Base-by-base conservation (phyloP, 1,140 invertebrate species). In the Dendrolimus kikuchii region DNA sequence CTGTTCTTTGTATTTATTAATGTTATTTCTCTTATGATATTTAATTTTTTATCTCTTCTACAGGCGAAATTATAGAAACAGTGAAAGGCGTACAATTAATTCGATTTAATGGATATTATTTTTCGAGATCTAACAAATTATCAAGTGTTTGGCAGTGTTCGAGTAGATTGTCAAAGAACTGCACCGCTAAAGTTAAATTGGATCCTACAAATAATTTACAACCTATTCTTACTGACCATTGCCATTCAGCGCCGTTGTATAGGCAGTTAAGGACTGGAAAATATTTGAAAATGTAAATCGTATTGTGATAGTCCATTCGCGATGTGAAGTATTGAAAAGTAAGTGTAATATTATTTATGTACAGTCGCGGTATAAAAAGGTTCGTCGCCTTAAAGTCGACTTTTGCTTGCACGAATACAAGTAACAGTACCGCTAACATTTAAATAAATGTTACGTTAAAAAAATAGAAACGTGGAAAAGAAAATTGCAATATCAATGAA, bases 171-270 rank as follows among this genome's bases (percentile, higher is more conserved):
- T 51, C 50, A 36, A 51, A 51, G 40, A 55, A 60, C 6, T 74
- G 71, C 38, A 55, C 55, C 5, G 67, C 66, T n/a, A 70, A 62
- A 46, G 47, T 71, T 2, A 53, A 51, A 1, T 57, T 68, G 10
- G 49, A 62, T 36, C 7, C 40, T 5, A 23, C 36, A 4, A 47
- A 55, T 6, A 55, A 40, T 5, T 45, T 59, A 4, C 45, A 60
- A 1, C 40, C 46, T 8, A 55, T 55, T 44, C 5, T 52, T 5
- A 46, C 64, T 5, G 47, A 64, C 23, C 71, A 74, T 39, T 70
- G 55, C 38, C 62, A 68, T 46, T 39, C 42, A 36, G 51, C 54
- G 6, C 61, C 61, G 4, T 6, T 47, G 7, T 55, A 52, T 7
- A 53, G 49, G 9, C 38, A 23, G 10, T 41, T 53, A 8, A 10